Percentiles rank a stretch among this genome's conserved stretches.
Evolutionary conservation across 2,113 vertebrate species (phyloP).

Genomic region (Myotis yumanensis): DNA sequence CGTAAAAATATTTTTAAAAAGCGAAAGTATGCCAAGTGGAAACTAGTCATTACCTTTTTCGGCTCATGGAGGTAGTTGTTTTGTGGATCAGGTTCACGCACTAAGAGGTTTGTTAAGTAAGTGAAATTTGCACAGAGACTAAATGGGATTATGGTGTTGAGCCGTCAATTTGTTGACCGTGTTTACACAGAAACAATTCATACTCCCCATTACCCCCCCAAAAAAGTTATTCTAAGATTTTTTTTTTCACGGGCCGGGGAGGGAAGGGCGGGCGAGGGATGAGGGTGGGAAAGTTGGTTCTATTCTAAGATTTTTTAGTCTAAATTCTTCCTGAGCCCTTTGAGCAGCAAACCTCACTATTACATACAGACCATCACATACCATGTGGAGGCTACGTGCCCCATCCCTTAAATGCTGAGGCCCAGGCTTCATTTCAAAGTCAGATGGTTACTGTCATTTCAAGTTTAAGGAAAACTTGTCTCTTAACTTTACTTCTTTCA

Average conservation of each 20-base stretch:
- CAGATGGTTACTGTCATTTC: neutral
- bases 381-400: neutral
- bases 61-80: neutral
- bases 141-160: neutral
- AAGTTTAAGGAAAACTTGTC: neutral
- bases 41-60: neutral
- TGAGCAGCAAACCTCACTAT: neutral
- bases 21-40: neutral
- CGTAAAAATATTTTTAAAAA: neutral
- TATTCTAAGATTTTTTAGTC: neutral
- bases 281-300: too few species aligned
- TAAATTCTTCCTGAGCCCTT: neutral
- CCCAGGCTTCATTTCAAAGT: neutral
- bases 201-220: fast-evolving
- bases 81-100: neutral
- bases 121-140: neutral
- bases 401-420: neutral
- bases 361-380: neutral
- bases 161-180: neutral
- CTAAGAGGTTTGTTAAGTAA: neutral
- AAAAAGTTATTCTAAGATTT: neutral
- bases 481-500: neutral
- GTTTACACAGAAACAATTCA: neutral
- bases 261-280: too few species aligned
- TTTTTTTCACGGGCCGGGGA: neutral